Percentiles rank a stretch among this genome's conserved stretches.
Evolutionary conservation across 2,888 invertebrate species (phyloP).

Genomic region (Drosophila emarginata): DNA sequence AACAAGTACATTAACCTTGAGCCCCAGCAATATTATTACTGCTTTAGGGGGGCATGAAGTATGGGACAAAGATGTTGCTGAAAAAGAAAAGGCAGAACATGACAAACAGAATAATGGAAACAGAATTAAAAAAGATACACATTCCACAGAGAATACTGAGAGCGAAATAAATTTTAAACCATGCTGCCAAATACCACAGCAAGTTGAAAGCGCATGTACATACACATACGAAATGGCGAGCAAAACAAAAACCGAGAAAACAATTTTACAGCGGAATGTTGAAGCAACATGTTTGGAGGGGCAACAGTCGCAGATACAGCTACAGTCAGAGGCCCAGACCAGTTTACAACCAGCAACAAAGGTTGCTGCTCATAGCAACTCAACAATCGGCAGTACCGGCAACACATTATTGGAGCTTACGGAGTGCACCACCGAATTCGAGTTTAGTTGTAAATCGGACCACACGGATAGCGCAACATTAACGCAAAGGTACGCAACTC

Average conservation of each 20-base stretch:
- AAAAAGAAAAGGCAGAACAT: conserved; percentile 45
- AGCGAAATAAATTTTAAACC: conserved; percentile 59
- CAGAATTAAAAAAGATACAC: conserved; percentile 12
- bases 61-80: conserved; percentile 5
- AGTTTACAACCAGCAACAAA: conserved; percentile 54
- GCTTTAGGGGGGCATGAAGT: background rate
- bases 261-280: conserved; percentile 43
- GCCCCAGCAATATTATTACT: background rate
- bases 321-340: conserved; percentile 21
- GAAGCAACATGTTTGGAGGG: conserved; percentile 57
- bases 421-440: conserved; percentile 45
- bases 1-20: background rate
- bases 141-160: conserved; percentile 29
- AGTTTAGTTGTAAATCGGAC: conserved; percentile 81
- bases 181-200: conserved; percentile 69
- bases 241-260: conserved; percentile 76
- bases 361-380: conserved; percentile 41
- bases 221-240: conserved; percentile 65
- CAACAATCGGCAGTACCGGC: conserved; percentile 42
- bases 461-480: conserved; percentile 80
- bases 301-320: conserved; percentile 27
- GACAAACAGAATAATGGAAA: background rate
- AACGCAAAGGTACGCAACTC: conserved; percentile 78
- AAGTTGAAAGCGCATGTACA: conserved; percentile 49
- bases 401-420: conserved; percentile 36